Percentiles rank a stretch among this genome's conserved stretches.
Evolutionary conservation across 2,888 invertebrate species (phyloP).

Genomic region (Trachelus iudaicus): DNA sequence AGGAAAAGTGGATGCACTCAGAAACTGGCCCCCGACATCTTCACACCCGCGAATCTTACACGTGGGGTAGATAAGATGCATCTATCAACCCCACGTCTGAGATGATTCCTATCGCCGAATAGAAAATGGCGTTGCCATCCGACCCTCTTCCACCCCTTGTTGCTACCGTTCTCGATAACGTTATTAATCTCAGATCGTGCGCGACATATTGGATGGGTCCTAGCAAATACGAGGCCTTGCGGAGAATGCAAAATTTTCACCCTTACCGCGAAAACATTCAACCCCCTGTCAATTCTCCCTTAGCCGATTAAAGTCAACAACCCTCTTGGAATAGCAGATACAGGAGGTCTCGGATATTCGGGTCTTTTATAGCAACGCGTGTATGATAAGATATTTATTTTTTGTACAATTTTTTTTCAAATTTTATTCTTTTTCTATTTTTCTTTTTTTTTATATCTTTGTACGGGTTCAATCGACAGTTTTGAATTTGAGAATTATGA

Average conservation of each 20-base stretch:
- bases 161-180: not conserved
- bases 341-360: not conserved
- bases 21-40: constrained; percentile 5
- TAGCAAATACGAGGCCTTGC: not conserved
- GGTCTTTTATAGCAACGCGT: not conserved
- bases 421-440: not conserved
- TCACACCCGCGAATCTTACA: constrained; percentile 16
- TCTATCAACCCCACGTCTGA: constrained; percentile 19
- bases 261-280: not conserved
- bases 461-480: not conserved
- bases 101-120: constrained; percentile 3
- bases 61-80: constrained; percentile 23
- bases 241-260: not conserved
- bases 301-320: not conserved
- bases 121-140: not conserved
- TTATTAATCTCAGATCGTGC: constrained; percentile 3
- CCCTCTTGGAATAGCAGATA: not conserved
- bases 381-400: not conserved
- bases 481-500: not conserved
- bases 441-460: not conserved
- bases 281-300: not conserved
- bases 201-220: not conserved
- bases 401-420: not conserved
- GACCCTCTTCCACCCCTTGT: not conserved
- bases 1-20: constrained; percentile 13